A percentile compares a stretch with the other conserved stretches of the same genome.
These are phyloP conservation scores for Pyrrhura leucotis DNA, from an alignment of 2,797 vertebrate genomes.

Conservation along the genomic window DNA sequence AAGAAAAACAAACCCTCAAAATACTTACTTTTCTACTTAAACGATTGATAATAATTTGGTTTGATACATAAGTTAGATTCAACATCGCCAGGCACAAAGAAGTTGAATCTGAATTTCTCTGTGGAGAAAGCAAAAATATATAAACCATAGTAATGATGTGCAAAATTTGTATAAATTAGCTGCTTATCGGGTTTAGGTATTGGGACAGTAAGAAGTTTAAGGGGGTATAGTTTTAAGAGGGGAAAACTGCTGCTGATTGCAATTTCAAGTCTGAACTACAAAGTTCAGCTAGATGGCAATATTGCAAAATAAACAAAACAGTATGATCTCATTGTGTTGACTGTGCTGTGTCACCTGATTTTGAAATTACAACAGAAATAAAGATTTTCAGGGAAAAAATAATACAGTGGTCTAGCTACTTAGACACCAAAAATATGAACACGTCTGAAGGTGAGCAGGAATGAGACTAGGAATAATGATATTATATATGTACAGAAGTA, in stretches of 20 bases:
- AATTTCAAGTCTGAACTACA: background rate
- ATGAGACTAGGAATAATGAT: background rate
- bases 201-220: background rate
- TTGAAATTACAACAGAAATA: background rate
- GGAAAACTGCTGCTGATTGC: background rate
- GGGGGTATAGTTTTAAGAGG: background rate
- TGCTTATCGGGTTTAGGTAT: background rate
- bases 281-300: background rate
- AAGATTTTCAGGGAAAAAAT: background rate
- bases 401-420: background rate
- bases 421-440: background rate
- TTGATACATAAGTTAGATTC: constrained; percentile 88
- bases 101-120: constrained; percentile 88
- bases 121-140: constrained; percentile 36
- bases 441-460: background rate
- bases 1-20: background rate
- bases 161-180: background rate
- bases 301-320: background rate
- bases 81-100: constrained; percentile 88
- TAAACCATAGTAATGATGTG: background rate
- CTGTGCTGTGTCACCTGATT: background rate
- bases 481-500: background rate
- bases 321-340: background rate
- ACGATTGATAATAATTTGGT: constrained; percentile 87
- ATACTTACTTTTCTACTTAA: constrained; percentile 89